These are phyloP conservation scores for Xestoiulus laeticollis DNA, from an alignment of 2,888 invertebrate genomes.

Conservation along the genomic window DNA sequence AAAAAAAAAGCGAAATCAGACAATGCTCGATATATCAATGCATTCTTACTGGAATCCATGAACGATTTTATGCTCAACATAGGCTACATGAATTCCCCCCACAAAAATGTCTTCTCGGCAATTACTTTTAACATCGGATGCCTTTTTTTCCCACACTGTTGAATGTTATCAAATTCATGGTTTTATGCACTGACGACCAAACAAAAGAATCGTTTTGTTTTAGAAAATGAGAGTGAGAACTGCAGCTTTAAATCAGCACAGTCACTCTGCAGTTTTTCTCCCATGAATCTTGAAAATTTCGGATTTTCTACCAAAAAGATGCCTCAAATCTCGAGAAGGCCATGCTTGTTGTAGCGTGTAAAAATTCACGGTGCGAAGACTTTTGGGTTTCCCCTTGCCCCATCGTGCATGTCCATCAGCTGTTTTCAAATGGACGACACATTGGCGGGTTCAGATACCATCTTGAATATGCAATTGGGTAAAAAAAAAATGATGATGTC, in stretches of 20 bases:
- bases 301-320: background rate
- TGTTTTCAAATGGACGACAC: slow-evolving; percentile 20
- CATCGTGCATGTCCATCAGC: slow-evolving; percentile 17
- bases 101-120: background rate
- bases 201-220: background rate
- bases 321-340: background rate
- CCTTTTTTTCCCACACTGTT: background rate
- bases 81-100: background rate
- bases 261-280: background rate
- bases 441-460: slow-evolving; percentile 19
- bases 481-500: slow-evolving; percentile 4
- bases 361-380: background rate
- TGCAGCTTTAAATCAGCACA: background rate
- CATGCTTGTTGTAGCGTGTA: background rate
- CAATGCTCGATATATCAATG: background rate
- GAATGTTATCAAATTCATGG: slow-evolving; percentile 19
- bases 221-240: slow-evolving; percentile 7
- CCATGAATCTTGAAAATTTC: slow-evolving; percentile 1
- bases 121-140: slow-evolving; percentile 12
- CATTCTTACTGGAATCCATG: background rate
- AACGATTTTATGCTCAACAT: background rate
- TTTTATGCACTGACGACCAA: background rate
- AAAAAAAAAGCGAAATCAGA: background rate
- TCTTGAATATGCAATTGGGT: slow-evolving; percentile 8
- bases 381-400: slow-evolving; percentile 3